Conservation (phyloP, 2,113 vertebrate species). For the Prietella phreatophila region DNA sequence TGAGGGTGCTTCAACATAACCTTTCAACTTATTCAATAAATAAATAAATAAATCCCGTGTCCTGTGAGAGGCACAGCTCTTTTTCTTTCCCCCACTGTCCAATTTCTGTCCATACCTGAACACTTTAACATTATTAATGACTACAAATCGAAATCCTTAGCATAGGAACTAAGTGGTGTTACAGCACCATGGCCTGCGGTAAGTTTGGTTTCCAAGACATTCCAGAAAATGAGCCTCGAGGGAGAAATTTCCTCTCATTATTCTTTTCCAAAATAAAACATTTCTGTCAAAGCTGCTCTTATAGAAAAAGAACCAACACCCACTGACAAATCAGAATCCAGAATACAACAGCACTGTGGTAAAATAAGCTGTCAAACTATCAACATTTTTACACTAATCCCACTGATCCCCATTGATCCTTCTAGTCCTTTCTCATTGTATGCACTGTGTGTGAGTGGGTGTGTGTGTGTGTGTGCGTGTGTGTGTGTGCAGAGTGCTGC, state of each 20-base stretch:
- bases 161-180: background rate
- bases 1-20: conserved; percentile 51
- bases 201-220: background rate
- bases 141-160: background rate
- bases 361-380: background rate
- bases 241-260: background rate
- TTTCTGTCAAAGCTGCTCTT: background rate
- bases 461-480: background rate
- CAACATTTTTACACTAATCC: background rate
- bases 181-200: background rate
- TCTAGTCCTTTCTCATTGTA: background rate
- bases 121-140: background rate
- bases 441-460: background rate
- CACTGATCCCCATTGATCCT: background rate
- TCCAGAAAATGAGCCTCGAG: background rate
- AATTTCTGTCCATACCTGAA: conserved; percentile 12
- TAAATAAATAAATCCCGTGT: conserved; percentile 25
- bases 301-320: background rate
- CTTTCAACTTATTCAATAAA: conserved; percentile 53
- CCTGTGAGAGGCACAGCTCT: conserved; percentile 24
- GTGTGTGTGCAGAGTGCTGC: background rate
- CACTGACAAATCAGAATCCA: background rate
- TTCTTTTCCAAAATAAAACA: too few relatives aligned
- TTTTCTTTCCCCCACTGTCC: conserved; percentile 9
- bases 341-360: background rate